Percentiles rank a stretch among this genome's conserved stretches.
These are phyloP conservation scores for Macaria liturata DNA, from an alignment of 2,888 invertebrate genomes.

Conservation along the genomic window DNA sequence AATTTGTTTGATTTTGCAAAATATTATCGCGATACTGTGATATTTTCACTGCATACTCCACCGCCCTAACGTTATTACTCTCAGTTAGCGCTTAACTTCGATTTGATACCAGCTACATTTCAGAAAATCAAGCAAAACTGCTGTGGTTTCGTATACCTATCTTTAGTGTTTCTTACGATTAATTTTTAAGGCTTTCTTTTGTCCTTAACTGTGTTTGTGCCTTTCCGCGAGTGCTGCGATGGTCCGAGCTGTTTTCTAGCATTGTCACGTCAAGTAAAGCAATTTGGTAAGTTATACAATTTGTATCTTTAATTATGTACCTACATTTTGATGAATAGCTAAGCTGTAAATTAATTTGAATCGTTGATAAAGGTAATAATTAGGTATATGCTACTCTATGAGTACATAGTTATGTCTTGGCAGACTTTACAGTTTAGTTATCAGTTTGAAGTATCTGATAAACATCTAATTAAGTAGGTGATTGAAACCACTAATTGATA, in stretches of 20 bases:
- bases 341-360: too few relatives aligned
- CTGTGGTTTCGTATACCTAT: conserved; percentile 32
- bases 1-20: conserved; percentile 10
- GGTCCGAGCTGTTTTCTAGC: conserved; percentile 82
- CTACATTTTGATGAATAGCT: too few relatives aligned
- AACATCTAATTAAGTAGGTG: too few relatives aligned
- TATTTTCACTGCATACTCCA: not conserved
- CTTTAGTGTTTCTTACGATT: conserved; percentile 48
- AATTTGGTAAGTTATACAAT: conserved; percentile 68
- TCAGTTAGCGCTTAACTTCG: not conserved
- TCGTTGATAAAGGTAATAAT: too few relatives aligned
- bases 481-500: too few relatives aligned
- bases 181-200: conserved; percentile 44
- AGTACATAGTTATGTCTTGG: too few relatives aligned
- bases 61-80: not conserved
- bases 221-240: conserved; percentile 65
- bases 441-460: too few relatives aligned
- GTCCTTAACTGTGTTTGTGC: conserved; percentile 60
- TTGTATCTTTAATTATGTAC: too few relatives aligned
- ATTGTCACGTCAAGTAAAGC: conserved; percentile 67
- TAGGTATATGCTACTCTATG: too few relatives aligned
- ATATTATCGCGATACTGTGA: not conserved
- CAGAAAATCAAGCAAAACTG: not conserved
- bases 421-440: too few relatives aligned
- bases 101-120: not conserved